Evolutionary conservation across 2,113 vertebrate species (phyloP).

Genomic region (Falco punctatus): DNA sequence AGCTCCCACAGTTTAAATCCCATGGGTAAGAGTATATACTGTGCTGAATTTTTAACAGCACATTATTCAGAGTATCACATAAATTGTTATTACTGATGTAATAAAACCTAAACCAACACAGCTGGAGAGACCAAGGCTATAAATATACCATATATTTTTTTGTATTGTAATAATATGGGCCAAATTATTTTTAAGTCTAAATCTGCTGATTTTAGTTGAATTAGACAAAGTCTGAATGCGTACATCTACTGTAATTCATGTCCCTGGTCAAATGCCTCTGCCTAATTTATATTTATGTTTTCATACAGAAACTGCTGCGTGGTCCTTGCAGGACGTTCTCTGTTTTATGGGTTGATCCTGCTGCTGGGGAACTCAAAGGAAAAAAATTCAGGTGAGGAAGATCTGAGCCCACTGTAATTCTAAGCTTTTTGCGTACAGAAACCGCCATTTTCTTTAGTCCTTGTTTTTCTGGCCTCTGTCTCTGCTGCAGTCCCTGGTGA

Average conservation of each 20-base stretch:
- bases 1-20: conserved; percentile 57
- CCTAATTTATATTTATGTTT: conserved; percentile 1
- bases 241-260: background rate
- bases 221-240: background rate
- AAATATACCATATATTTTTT: conserved; percentile 38
- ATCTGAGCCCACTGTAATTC: background rate
- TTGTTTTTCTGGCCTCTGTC: background rate
- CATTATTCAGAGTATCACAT: conserved; percentile 58
- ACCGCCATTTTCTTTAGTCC: background rate
- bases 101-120: conserved; percentile 63
- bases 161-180: conserved; percentile 9
- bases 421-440: background rate
- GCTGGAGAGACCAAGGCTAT: conserved; percentile 47
- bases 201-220: conserved; percentile 39
- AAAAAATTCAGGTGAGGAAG: background rate
- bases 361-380: background rate
- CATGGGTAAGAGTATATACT: conserved; percentile 15
- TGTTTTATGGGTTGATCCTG: background rate
- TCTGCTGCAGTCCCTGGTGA: background rate
- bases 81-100: conserved; percentile 65
- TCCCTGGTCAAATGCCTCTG: background rate
- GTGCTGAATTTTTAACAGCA: conserved; percentile 56
- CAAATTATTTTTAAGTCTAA: conserved; percentile 29
- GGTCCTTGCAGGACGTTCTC: background rate
- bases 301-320: background rate